A percentile compares a stretch with the other conserved stretches of the same genome.
phyloP scores from a whole-genome alignment of 1,140 invertebrate species.

The Planococcus citri region DNA sequence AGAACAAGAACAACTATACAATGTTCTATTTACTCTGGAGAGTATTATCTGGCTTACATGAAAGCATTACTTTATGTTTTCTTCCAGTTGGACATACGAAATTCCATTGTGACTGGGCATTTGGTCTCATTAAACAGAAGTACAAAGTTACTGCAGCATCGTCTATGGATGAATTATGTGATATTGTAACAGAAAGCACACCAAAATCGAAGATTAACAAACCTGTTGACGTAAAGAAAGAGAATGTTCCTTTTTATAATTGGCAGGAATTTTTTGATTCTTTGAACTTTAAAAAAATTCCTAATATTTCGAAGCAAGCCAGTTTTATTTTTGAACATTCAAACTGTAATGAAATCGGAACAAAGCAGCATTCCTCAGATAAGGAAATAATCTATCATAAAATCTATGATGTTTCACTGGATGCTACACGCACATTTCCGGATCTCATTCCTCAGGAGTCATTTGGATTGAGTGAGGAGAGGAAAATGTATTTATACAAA shows the following conservation, averaged over 20 bases:
- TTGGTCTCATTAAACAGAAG: conserved; percentile 22
- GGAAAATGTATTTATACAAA: conserved; percentile 22
- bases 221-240: conserved; percentile 16
- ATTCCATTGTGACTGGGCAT: conserved; percentile 23
- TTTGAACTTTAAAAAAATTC: conserved; percentile 21
- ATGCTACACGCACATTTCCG: conserved; percentile 18
- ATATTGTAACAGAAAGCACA: conserved; percentile 20
- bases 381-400: neutral
- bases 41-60: neutral
- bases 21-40: neutral
- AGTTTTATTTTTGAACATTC: conserved; percentile 18
- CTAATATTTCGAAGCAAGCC: conserved; percentile 17
- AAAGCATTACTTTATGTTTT: conserved; percentile 4
- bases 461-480: neutral
- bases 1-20: conserved; percentile 24
- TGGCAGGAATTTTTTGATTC: conserved; percentile 19
- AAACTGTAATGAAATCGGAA: conserved; percentile 14
- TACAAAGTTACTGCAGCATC: neutral
- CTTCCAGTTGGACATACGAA: conserved; percentile 24
- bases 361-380: conserved; percentile 11
- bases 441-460: neutral
- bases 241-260: conserved; percentile 21
- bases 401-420: neutral
- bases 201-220: conserved; percentile 21
- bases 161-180: conserved; percentile 21